Evolutionary conservation across 2,113 vertebrate species (phyloP).

Genomic region (Catharus fuscescens): DNA sequence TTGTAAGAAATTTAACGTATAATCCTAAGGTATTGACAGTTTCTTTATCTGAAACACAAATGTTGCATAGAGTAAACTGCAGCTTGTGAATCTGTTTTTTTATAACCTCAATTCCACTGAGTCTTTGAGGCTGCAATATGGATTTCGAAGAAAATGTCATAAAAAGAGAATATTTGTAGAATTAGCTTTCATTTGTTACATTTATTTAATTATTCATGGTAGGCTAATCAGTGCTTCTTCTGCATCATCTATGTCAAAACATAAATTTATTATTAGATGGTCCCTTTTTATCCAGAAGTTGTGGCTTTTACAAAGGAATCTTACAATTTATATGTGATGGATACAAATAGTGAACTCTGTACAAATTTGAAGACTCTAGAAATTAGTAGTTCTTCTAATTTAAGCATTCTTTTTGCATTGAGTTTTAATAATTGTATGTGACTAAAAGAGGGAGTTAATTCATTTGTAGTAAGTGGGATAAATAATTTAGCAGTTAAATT

Average conservation of each 20-base stretch:
- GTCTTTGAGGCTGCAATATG: background rate
- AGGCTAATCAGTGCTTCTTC: background rate
- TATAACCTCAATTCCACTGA: background rate
- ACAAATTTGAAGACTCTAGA: background rate
- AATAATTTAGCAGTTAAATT: background rate
- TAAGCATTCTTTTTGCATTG: background rate
- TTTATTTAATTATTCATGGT: background rate
- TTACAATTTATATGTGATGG: background rate
- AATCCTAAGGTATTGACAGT: constrained; percentile 1
- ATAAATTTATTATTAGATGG: background rate
- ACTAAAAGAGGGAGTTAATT: background rate
- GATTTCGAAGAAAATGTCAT: background rate
- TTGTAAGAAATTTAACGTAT: background rate
- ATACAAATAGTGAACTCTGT: constrained; percentile 6
- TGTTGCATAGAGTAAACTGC: background rate
- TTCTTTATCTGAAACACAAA: background rate
- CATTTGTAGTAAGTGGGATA: background rate
- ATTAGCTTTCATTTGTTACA: background rate
- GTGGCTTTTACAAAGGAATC: background rate
- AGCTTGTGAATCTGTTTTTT: background rate
- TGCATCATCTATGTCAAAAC: background rate
- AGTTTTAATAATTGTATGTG: background rate
- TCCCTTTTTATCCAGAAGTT: background rate
- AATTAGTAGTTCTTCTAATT: background rate
- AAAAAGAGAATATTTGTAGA: background rate